Evolutionary conservation across 2,113 vertebrate species (phyloP).

Genomic region (Myotis brandtii): DNA sequence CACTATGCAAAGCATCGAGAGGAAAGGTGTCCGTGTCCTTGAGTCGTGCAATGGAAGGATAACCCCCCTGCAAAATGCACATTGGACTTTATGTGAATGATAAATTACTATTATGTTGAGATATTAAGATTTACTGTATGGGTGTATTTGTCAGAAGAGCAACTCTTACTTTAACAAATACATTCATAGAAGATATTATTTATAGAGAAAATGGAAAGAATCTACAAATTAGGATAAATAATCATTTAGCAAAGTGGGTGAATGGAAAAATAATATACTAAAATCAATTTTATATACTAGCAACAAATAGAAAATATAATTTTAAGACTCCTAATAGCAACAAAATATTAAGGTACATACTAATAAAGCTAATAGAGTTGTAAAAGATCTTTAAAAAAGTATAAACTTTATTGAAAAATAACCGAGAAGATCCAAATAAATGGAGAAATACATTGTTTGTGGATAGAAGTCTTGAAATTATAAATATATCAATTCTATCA

Average conservation of each 20-base stretch:
- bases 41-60: not conserved
- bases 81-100: not conserved
- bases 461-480: not conserved
- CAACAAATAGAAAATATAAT: not conserved
- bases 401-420: not conserved
- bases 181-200: not conserved
- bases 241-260: not conserved
- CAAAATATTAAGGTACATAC: not conserved
- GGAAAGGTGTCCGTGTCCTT: not conserved
- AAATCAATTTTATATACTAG: not conserved
- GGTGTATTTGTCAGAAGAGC: not conserved
- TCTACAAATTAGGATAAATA: not conserved
- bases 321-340: not conserved
- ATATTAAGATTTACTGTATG: not conserved
- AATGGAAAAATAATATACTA: not conserved
- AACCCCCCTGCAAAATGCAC: not conserved
- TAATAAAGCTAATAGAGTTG: not conserved
- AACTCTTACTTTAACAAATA: not conserved
- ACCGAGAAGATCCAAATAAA: not conserved
- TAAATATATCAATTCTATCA: not conserved
- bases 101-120: not conserved
- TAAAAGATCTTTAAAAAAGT: not conserved
- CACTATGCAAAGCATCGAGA: not conserved
- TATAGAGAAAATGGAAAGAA: not conserved
- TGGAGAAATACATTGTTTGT: not conserved